A percentile compares a stretch with the other conserved stretches of the same genome.
Conservation (phyloP, 2,113 vertebrate species). For the Sus scrofa region T2T-Sscrofa CM000820.6:81044001-81044500, state of each 20-base stretch:
- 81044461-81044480: neutral
- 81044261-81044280: neutral
- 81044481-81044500: neutral
- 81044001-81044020: too few species aligned
- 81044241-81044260: neutral
- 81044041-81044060: too few species aligned
- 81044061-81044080: too few species aligned
- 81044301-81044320: neutral
- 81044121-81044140: too few species aligned
- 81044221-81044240: neutral
- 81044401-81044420: neutral
- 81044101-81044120: too few species aligned
- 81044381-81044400: neutral
- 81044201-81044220: neutral
- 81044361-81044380: neutral
- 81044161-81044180: too few species aligned
- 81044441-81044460: neutral
- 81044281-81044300: neutral
- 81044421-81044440: neutral
- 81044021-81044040: too few species aligned
- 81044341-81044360: neutral
- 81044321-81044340: neutral
- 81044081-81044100: too few species aligned
- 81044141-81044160: too few species aligned
- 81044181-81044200: too few species aligned